Base-by-base conservation (phyloP, 2,888 invertebrate genomes). In the Azorinus chamasolen region DNA sequence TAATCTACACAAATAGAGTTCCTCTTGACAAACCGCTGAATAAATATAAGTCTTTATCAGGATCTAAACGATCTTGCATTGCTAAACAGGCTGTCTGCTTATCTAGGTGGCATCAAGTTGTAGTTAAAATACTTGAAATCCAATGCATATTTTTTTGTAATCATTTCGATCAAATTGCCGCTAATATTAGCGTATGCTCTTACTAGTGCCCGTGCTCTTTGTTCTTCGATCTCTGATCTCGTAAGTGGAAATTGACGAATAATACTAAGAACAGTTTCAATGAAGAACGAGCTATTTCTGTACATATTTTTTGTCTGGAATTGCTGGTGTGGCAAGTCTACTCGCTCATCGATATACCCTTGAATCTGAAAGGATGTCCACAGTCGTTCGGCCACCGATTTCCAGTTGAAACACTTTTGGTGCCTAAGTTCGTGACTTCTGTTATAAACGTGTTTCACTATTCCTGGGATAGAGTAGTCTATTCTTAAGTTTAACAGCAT, bases 61-160 rank as follows among this genome's bases (percentile, higher is more conserved):
- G n/a, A n/a, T n/a, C n/a, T n/a, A n/a, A n/a, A n/a, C n/a, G n/a
- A n/a, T n/a, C n/a, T n/a, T n/a, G n/a, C n/a, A n/a, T n/a, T n/a
- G n/a, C n/a, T n/a, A n/a, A n/a, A n/a, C n/a, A n/a, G n/a, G n/a
- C n/a, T n/a, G n/a, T n/a, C n/a, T n/a, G n/a, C n/a, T n/a, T n/a
- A n/a, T n/a, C n/a, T n/a, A 32, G 46, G 41, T 3, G 51, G 54
- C 16, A 32, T 37, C 24, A 25, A 46, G 5, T n/a, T 25, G 25
- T 64, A 64, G 2, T 46, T 46, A 64, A 64, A 64, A 32, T 55
- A 45, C 55, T 55, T 37, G 37, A 64, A 64, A 37, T 64, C 64
- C 16, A 46, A 32, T 10, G 20, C 25, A 43, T 45, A 64, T 45
- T 37, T 20, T 20, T 64, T 37, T 5, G n/a, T 45, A 27, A 64